Evolutionary conservation across 2,113 vertebrate genomes (phyloP).

Genomic region (Megatriorchis doriae): DNA sequence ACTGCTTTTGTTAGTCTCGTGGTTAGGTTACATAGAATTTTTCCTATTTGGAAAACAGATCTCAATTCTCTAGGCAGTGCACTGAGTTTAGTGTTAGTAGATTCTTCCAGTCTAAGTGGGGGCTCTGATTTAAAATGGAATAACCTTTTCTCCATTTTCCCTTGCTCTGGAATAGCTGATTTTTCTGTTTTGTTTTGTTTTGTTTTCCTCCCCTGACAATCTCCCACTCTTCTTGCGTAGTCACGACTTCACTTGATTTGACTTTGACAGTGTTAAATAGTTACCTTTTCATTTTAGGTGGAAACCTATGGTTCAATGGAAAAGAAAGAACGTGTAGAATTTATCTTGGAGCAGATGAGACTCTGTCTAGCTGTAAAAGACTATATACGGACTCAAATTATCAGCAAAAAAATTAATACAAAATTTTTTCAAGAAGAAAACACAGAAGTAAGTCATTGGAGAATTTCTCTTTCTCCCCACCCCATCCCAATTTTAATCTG

Average conservation of each 20-base stretch:
- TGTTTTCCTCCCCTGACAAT: background rate
- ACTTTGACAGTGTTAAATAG: background rate
- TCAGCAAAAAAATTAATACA: constrained; percentile 99
- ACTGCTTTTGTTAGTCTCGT: background rate
- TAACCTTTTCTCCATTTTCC: background rate
- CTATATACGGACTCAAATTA: constrained; percentile 97
- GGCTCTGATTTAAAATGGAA: background rate
- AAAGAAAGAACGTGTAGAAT: constrained; percentile 97
- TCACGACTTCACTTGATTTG: background rate
- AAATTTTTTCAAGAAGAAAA: constrained; percentile 98
- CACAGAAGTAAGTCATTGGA: constrained; percentile 78
- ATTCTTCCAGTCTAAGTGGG: background rate
- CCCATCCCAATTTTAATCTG: background rate
- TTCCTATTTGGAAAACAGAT: background rate
- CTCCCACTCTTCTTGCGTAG: background rate
- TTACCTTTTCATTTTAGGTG: constrained; percentile 75
- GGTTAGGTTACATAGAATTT: background rate
- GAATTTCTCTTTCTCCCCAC: background rate
- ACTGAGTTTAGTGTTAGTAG: background rate
- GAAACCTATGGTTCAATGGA: constrained; percentile 99
- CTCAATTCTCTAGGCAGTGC: background rate
- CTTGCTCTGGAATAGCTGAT: background rate
- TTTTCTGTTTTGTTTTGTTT: background rate
- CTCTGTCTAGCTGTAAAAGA: constrained; percentile 97
- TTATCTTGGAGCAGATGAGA: constrained; percentile 98